Percentiles rank a stretch among this genome's conserved stretches.
These are phyloP conservation scores for Falcunculus frontatus DNA, from an alignment of 2,113 vertebrate genomes.

Conservation along the genomic window DNA sequence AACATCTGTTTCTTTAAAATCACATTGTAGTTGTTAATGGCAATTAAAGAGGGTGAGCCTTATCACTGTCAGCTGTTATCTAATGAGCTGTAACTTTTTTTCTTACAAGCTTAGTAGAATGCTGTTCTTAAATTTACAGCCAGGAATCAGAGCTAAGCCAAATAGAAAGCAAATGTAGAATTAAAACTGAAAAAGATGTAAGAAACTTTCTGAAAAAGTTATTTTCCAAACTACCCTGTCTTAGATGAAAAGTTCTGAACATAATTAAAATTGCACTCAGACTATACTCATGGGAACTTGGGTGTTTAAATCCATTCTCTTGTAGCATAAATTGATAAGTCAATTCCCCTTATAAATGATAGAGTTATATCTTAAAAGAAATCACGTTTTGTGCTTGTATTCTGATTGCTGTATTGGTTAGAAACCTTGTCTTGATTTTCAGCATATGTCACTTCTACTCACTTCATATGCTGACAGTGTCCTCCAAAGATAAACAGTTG, in stretches of 20 bases:
- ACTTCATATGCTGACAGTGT: not conserved
- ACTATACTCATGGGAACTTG: not conserved
- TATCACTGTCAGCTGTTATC: not conserved
- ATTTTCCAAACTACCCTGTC: not conserved
- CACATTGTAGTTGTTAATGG: not conserved
- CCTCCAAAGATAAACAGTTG: not conserved
- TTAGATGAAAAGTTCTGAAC: not conserved
- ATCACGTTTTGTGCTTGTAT: not conserved
- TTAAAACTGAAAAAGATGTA: not conserved
- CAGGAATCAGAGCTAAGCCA: not conserved
- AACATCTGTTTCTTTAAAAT: not conserved
- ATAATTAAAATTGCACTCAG: not conserved
- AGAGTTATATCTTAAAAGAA: not conserved
- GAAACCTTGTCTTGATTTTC: not conserved
- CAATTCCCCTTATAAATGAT: not conserved
- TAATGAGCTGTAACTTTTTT: not conserved
- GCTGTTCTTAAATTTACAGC: not conserved
- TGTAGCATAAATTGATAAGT: not conserved
- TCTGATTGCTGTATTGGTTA: not conserved
- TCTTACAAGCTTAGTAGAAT: not conserved
- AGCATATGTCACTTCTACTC: not conserved
- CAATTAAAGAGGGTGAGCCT: not conserved
- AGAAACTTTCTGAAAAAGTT: not conserved
- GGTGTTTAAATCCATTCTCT: not conserved
- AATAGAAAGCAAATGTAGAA: not conserved